Base-by-base conservation (phyloP, 2,113 vertebrate genomes). In the Rafetus swinhoei region DNA sequence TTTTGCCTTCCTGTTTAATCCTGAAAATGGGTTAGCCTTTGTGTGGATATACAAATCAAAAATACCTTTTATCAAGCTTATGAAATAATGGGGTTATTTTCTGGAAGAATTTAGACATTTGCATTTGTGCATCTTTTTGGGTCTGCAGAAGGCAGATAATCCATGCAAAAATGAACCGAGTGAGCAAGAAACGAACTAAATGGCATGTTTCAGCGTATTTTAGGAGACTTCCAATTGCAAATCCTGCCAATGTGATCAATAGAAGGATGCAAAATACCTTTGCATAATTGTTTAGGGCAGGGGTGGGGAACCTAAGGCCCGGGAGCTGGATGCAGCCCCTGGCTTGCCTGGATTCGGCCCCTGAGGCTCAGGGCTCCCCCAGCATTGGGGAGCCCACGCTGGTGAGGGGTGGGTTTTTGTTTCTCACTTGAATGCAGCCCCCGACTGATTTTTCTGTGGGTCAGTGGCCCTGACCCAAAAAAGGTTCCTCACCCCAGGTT, bases 1-100 rank as follows among this genome's bases (percentile, higher is more conserved):
- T 97, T 97, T 91, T 92, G 85, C 89, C 92, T 97, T 93, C 85
- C 76, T 94, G 27, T 95, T 97, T 93, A 93, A 86, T 96, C 76
- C 65, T 32, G 35, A 81, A 89, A 94, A 77, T 57, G 35, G 88
- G 88, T 79, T 92, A 77, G 76, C 55, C 79, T 85, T 86, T 35
- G 32, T 85, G 45, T 90, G 87, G 69, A 52, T 90, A 11, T 54
- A 72, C 24, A 65, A 89, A 81, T n/a, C 39, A 82, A 35, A 89
- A 80, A 9, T 2, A 11, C 55, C 77, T 90, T 62, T 93, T 72
- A 86, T 92, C 4, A 3, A 76, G 87, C 84, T 84, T 87, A 24
- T 53, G 53, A 60, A 91, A 29, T 86, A 83, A 16, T 3, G 7
- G 86, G 25, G 56, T 55, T 88, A 54, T 16, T 84, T 93, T 90